These are phyloP conservation scores for Pelochelys cantorii DNA, from an alignment of 2,797 vertebrate species.

Conservation along the genomic window DNA sequence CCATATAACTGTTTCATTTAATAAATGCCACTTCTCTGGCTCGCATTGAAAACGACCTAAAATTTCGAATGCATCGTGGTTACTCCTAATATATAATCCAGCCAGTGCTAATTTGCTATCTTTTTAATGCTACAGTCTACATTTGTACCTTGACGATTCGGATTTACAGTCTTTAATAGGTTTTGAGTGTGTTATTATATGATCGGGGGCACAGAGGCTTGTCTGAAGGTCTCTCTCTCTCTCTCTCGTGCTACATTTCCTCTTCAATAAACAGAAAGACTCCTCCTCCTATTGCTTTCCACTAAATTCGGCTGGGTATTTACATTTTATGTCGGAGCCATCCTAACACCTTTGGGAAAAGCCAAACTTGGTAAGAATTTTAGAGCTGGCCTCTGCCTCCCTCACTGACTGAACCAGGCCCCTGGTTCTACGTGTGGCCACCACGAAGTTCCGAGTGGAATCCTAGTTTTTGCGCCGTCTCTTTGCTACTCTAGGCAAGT, in stretches of 20 bases:
- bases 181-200: neutral
- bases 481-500: neutral
- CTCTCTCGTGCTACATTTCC: neutral
- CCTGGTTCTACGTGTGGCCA: neutral
- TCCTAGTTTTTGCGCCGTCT: neutral
- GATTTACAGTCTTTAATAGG: neutral
- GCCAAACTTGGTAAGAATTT: neutral
- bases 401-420: neutral
- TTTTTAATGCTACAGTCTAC: neutral
- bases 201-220: neutral
- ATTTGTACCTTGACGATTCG: neutral
- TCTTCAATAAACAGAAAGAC: neutral
- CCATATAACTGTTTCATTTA: neutral
- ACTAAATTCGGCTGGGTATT: neutral
- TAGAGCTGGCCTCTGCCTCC: neutral
- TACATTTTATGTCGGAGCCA: neutral
- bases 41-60: neutral
- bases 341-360: neutral
- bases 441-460: too few relatives aligned
- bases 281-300: neutral
- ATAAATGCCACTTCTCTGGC: neutral
- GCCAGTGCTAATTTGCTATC: neutral
- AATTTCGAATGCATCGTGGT: neutral
- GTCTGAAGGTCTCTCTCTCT: neutral
- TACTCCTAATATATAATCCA: neutral